These are phyloP conservation scores for Electrona antarctica DNA, from an alignment of 2,113 vertebrate species.

Conservation along the genomic window DNA sequence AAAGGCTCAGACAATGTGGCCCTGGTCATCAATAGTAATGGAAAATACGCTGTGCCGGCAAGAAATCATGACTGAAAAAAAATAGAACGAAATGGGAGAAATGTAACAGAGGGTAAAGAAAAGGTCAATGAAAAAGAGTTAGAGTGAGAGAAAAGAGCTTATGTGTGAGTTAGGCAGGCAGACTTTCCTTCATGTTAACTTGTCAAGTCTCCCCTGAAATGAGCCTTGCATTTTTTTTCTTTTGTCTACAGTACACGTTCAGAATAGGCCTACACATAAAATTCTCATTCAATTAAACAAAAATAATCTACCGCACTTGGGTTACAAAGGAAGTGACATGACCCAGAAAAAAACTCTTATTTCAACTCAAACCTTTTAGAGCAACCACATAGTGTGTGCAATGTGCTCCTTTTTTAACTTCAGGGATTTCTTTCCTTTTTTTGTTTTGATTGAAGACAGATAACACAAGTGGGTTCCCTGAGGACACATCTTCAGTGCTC, in stretches of 20 bases:
- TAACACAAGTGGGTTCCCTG: conserved; percentile 12
- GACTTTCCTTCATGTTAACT: background rate
- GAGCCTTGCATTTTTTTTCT: background rate
- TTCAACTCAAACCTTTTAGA: background rate
- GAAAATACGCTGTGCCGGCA: conserved; percentile 6
- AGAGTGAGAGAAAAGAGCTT: background rate
- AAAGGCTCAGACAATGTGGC: conserved; percentile 16
- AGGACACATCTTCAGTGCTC: background rate
- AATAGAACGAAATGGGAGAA: conserved; percentile 8
- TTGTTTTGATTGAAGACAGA: conserved; percentile 13
- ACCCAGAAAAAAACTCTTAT: conserved; percentile 1
- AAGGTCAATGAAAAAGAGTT: conserved; percentile 1
- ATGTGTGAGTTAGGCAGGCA: background rate
- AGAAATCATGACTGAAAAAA: conserved; percentile 20
- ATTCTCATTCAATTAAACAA: conserved; percentile 7
- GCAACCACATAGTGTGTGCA: background rate
- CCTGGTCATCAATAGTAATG: conserved; percentile 40
- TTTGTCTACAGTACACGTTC: conserved; percentile 26
- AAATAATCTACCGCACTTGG: background rate
- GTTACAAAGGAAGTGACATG: background rate
- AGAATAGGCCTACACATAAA: background rate
- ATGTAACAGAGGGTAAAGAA: conserved; percentile 20
- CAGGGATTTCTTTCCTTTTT: background rate
- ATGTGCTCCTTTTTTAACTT: background rate
- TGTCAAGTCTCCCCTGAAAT: background rate